phyloP scores from a whole-genome alignment of 2,888 invertebrate genomes.

The Caenorhabditis panamensis region DNA sequence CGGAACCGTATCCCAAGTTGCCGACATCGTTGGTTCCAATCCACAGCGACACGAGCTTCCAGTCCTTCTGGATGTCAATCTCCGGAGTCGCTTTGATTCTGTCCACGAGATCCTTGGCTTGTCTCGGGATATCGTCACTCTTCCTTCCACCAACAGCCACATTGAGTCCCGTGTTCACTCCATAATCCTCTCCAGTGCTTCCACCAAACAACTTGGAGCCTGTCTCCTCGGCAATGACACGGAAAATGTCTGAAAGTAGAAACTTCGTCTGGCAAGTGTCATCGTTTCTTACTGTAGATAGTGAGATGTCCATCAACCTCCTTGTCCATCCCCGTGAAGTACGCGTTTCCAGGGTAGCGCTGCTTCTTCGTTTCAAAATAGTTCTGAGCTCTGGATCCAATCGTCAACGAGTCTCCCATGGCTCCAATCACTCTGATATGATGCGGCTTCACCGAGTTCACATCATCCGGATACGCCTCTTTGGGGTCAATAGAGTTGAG shows the following conservation, averaged over 20 bases:
- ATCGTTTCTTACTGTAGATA: constrained; percentile 38
- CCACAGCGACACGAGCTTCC: constrained; percentile 75
- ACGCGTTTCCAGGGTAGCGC: constrained; percentile 51
- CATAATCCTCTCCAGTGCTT: constrained; percentile 85
- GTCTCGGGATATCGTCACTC: constrained; percentile 66
- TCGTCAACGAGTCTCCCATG: constrained; percentile 72
- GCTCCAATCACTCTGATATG: constrained; percentile 71
- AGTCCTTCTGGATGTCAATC: constrained; percentile 67
- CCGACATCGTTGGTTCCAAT: constrained; percentile 76
- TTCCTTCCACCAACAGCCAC: constrained; percentile 70
- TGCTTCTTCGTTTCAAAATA: constrained; percentile 12
- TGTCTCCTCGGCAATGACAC: constrained; percentile 84
- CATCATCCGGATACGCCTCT: constrained; percentile 43
- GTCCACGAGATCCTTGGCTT: constrained; percentile 59
- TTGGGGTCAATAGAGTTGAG: constrained; percentile 34
- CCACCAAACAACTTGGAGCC: constrained; percentile 87
- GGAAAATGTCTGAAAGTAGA: constrained; percentile 84
- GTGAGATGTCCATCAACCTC: constrained; percentile 54
- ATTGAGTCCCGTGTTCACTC: constrained; percentile 59
- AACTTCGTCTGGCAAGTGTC: not conserved
- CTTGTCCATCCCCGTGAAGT: constrained; percentile 49
- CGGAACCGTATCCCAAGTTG: constrained; percentile 31
- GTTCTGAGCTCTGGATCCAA: constrained; percentile 46
- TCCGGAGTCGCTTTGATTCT: constrained; percentile 18
- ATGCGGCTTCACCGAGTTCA: constrained; percentile 65